Evolutionary conservation across 2,113 vertebrate genomes (phyloP), one percentile per base, ranked within the genome.

Genomic region (Oceanodroma tethys): DNA sequence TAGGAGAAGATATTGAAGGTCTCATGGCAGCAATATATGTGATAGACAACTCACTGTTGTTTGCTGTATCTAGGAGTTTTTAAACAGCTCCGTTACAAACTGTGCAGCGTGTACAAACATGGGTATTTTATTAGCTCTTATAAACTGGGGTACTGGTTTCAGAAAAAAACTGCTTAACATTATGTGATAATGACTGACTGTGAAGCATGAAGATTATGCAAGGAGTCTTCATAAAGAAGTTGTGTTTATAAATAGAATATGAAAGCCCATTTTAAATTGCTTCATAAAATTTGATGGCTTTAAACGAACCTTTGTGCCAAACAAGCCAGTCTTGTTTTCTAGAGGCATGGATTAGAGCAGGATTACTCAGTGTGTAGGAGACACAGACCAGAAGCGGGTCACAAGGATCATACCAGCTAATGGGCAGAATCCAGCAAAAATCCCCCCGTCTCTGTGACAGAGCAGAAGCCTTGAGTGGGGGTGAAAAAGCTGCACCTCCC

Each of bases 171-270:
- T 92, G 74, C 50, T 71, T 88, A 59, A 83, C 8, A 6, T 94
- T 94, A 68, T 53, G 30, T 86, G 78, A 50, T 63, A 93, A 74
- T 86, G 66, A 34, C 68, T 86, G 87, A 5, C 58, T 88, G 42
- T 71, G 65, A 93, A 96, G 85, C 82, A 90, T 79, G 87, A 84
- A 86, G 80, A 81, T 95, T 88, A 79, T 82, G 66, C 83, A 80
- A 93, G 91, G 58, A 91, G 71, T 87, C 68, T 94, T 92, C 75
- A 80, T 96, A 95, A 97, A 91, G 66, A 86, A 91, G 52, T 80
- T 91, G 53, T 65, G 58, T 94, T 95, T 91, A 88, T 93, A 94
- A 96, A 94, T 87, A 86, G 92, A 86, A 92, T 78, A 80, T 87
- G 43, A 94, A 90, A 95, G n/a, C 50, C 71, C 50, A 29, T 87